Evolutionary conservation across 2,113 vertebrate genomes (phyloP).

Genomic region (Aspiorhynchus laticeps): DNA sequence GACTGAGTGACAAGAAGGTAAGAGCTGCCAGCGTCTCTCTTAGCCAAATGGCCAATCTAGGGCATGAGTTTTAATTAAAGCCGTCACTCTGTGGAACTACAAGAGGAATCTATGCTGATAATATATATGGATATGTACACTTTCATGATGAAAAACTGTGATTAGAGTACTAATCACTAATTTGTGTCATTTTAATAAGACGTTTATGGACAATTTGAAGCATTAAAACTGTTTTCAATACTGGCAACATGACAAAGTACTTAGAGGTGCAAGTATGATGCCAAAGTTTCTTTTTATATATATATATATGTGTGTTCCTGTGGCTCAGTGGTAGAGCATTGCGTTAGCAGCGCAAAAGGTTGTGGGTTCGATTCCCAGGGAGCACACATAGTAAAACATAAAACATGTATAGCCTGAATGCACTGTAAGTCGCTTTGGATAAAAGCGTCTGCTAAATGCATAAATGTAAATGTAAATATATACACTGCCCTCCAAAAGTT

Average conservation of each 20-base stretch:
- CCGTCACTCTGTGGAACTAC: not conserved
- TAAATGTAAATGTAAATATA: too few relatives aligned
- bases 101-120: not conserved
- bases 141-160: not conserved
- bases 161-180: not conserved
- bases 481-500: too few relatives aligned
- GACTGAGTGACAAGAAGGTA: slow-evolving; percentile 98
- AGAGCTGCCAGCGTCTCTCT: not conserved
- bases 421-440: too few relatives aligned
- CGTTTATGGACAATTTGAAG: not conserved
- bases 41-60: not conserved
- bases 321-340: too few relatives aligned
- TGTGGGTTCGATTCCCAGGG: too few relatives aligned
- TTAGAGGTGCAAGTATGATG: not conserved
- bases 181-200: slow-evolving; percentile 7
- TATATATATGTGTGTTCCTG: too few relatives aligned
- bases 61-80: not conserved
- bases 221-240: not conserved
- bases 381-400: too few relatives aligned
- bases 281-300: not conserved
- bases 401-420: too few relatives aligned
- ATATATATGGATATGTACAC: not conserved
- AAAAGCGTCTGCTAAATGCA: too few relatives aligned
- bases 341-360: too few relatives aligned
- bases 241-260: not conserved